Evolutionary conservation across 2,888 invertebrate species (phyloP).

Genomic region (Ecliptopera silaceata): DNA sequence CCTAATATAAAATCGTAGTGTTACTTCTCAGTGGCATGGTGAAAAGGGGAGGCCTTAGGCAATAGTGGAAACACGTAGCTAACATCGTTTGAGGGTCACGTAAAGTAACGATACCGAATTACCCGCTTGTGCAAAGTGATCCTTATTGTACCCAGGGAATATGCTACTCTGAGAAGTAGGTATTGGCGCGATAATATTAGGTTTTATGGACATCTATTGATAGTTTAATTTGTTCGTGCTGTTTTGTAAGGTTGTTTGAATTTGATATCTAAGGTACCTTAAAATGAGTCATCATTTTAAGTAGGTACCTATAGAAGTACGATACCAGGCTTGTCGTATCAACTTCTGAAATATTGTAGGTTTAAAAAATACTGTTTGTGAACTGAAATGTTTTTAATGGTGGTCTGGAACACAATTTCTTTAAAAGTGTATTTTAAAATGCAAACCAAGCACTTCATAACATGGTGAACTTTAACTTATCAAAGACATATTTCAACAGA

Average conservation of each 20-base stretch:
- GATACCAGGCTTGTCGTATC: no score
- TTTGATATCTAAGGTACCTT: no score
- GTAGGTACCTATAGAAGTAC: neutral
- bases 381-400: no score
- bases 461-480: no score
- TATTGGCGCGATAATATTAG: conserved; percentile 52
- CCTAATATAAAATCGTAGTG: conserved; percentile 68
- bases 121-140: conserved; percentile 69
- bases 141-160: conserved; percentile 70
- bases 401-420: no score
- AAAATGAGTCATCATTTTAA: neutral
- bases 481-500: neutral
- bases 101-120: conserved; percentile 69
- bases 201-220: conserved; percentile 47
- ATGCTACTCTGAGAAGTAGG: conserved; percentile 53
- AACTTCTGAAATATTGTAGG: no score
- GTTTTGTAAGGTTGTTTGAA: neutral
- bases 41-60: conserved; percentile 66
- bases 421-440: no score
- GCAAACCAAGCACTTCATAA: no score
- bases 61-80: conserved; percentile 72
- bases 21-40: conserved; percentile 65
- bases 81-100: conserved; percentile 74
- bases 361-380: no score
- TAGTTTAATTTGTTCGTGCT: conserved; percentile 12